Conservation (phyloP, 2,797 vertebrate species). For the Heliangelus exortis region DNA sequence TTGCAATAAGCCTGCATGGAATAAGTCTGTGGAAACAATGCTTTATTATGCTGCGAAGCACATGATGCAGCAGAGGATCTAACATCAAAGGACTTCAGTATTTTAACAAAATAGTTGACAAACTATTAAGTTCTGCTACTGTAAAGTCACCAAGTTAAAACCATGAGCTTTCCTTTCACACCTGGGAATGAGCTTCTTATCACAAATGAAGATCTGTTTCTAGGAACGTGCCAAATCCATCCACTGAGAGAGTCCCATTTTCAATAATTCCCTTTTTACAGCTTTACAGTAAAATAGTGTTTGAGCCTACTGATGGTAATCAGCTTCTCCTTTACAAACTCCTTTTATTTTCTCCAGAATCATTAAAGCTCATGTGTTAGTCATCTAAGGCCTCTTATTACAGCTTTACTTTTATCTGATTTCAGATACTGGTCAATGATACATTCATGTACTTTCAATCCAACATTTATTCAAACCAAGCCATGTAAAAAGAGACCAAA, state of each 20-base stretch:
- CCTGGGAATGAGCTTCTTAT: constrained; percentile 82
- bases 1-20: neutral
- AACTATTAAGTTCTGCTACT: constrained; percentile 70
- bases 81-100: constrained; percentile 42
- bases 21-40: neutral
- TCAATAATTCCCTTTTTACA: constrained; percentile 88
- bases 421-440: constrained; percentile 87
- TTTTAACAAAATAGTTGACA: constrained; percentile 52
- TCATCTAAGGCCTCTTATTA: constrained; percentile 91
- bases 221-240: constrained; percentile 82
- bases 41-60: neutral
- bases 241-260: constrained; percentile 77
- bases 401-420: constrained; percentile 89
- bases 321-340: constrained; percentile 87
- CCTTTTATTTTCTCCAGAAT: constrained; percentile 90
- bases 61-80: neutral
- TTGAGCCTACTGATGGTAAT: constrained; percentile 87
- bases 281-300: constrained; percentile 87
- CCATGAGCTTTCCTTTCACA: constrained; percentile 81
- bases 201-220: constrained; percentile 85
- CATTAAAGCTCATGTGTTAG: constrained; percentile 86
- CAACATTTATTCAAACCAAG: constrained; percentile 70
- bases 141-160: constrained; percentile 72
- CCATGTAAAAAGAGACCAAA: constrained; percentile 65
- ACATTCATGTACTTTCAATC: constrained; percentile 86